Evolutionary conservation across 2,888 invertebrate species (phyloP), one percentile per base, ranked within the genome.

Genomic region (Nemurella pictetii): DNA sequence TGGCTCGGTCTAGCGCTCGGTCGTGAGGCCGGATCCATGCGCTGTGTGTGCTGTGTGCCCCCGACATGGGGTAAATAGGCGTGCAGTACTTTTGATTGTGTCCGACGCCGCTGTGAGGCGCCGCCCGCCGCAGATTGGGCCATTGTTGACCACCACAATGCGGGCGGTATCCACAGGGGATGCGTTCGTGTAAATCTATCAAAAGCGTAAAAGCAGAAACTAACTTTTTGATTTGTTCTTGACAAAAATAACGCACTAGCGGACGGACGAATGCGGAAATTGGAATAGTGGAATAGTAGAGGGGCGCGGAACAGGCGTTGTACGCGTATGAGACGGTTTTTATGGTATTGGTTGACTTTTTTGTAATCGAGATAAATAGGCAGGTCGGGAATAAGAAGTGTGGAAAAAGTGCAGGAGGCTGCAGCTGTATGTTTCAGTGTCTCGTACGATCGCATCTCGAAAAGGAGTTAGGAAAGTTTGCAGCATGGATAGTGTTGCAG

Each of bases 151-250:
- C 55, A 29, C 0, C 25, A 82, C 82, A 72, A 72, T 82, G 82
- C 82, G 82, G 82, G 82, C 20, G 82, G 82, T 82, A 82, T 55
- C 72, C 82, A 30, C 82, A 82, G 82, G 82, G 82, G 72, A n/a
- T 15, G 82, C 0, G 26, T 15, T 28, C 28, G 55, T 55, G 55
- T 82, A 82, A 72, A 82, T 82, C 72, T 55, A 82, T 55, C 82
- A 82, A 26, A 55, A 12, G 80, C 20, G 35, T n/a, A 55, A 82
- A 55, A 82, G 36, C 72, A 72, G 0, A 30, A 80, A 29, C 35
- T 82, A 80, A 29, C 35, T 82, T 82, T 72, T 55, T 72, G 35
- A 32, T 26, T 26, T 27, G 75, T 27, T 78, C 30, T 29, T n/a
- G 28, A 30, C 20, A 27, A 27, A 5, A 81, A 30, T 27, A 81